Base-by-base conservation (phyloP, 2,888 invertebrate genomes). In the Malachius bipustulatus region DNA sequence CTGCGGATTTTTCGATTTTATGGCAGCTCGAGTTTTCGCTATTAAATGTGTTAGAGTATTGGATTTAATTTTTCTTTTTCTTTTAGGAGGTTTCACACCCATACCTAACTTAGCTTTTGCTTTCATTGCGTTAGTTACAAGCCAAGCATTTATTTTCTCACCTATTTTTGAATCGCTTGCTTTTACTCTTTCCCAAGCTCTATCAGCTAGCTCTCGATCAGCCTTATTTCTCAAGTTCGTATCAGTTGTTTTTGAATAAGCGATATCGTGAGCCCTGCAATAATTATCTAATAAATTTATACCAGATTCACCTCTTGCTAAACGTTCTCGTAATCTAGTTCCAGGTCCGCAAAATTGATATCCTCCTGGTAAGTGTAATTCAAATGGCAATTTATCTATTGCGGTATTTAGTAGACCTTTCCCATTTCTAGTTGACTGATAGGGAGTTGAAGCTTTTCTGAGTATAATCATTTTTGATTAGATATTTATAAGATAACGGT, bases 251-350 rank as follows among this genome's bases (percentile, higher is more conserved):
- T 41, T 26, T 4, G 36, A 40, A 34, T 54, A 54, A 3, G 47
- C 49, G 15, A 54, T 55, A 41, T 54, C 53, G 40, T 53, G 54
- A 11, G 46, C 32, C 33, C 50, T 54, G 38, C 51, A 52, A n/a
- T 49, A 50, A 16, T 38, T 37, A 40, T 55, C 55, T 16, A 55
- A 38, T 4, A 34, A 30, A 43, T 53, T 49, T 14, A 48, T 40
- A 9, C 55, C 56, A 26, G 28, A 37, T 41, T 59, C 56, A 11
- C 51, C 52, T 12, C 57, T 39, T 13, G 38, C 40, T 15, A 52
- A 35, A n/a, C 51, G 32, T 26, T 47, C 35, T 12, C 40, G 27
- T 24, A 54, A 31, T 29, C 45, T 47, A 8, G 47, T 45, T 4
- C 39, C 40, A 40, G 45, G 38, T 39, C 41, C 48, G 9, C 44